Percentiles rank a stretch among this genome's conserved stretches.
Evolutionary conservation across 2,888 invertebrate species (phyloP).

Genomic region (Hypolimnas misippus): DNA sequence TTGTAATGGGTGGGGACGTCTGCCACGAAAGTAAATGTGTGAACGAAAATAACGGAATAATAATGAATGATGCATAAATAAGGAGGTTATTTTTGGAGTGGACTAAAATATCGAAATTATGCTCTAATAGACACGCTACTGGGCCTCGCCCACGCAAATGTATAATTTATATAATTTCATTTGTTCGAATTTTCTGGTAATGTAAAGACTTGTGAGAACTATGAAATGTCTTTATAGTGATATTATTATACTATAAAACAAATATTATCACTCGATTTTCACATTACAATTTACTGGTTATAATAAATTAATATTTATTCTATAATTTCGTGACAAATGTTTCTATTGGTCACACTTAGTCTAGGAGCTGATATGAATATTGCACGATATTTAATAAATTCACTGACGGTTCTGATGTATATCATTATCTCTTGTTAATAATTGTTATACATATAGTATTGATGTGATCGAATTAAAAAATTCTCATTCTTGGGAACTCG

Average conservation of each 20-base stretch:
- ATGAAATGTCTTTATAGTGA: too few species aligned
- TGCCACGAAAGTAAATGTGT: conserved; percentile 11
- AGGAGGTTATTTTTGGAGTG: conserved; percentile 34
- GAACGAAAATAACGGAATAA: conserved; percentile 20
- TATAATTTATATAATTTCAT: background rate
- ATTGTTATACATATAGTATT: too few species aligned
- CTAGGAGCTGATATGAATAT: too few species aligned
- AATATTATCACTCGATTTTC: too few species aligned
- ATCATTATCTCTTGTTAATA: too few species aligned
- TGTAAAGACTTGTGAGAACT: background rate
- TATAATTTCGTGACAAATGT: conserved; percentile 2
- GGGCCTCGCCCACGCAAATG: conserved; percentile 16
- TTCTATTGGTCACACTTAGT: background rate
- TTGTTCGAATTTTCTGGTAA: conserved; percentile 13
- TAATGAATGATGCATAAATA: conserved; percentile 35
- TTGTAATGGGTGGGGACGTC: conserved; percentile 14
- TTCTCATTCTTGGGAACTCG: too few species aligned
- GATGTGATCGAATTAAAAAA: too few species aligned
- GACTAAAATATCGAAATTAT: conserved; percentile 23
- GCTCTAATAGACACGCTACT: conserved; percentile 10
- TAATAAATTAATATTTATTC: background rate
- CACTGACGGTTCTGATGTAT: too few species aligned
- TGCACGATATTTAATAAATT: too few species aligned
- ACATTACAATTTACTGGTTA: background rate
- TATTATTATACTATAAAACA: too few species aligned